Evolutionary conservation across 2,113 vertebrate genomes (phyloP).

Genomic region (Myanophis thanlyinensis): DNA sequence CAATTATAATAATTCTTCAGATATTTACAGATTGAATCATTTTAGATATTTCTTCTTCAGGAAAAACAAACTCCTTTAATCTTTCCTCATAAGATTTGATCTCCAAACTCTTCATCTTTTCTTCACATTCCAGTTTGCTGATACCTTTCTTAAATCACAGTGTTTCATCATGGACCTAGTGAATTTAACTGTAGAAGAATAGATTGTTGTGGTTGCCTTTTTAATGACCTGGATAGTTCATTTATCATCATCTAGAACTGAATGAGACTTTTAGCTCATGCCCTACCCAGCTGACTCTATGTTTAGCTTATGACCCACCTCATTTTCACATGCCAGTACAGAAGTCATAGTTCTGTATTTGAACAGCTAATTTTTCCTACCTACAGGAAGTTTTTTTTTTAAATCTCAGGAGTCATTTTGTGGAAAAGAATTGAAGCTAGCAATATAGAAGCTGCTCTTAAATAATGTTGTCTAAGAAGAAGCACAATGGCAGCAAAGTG

Average conservation of each 20-base stretch:
- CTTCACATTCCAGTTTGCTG: neutral
- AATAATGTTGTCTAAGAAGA: neutral
- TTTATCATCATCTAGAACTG: neutral
- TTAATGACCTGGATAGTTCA: neutral
- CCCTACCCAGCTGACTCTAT: neutral
- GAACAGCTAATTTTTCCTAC: neutral
- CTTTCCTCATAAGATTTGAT: neutral
- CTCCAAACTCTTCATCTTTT: neutral
- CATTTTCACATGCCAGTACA: neutral
- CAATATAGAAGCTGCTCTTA: neutral
- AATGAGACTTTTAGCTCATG: neutral
- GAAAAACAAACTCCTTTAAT: neutral
- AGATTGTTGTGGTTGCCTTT: neutral
- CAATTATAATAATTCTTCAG: neutral
- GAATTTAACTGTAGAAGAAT: neutral
- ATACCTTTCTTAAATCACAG: neutral
- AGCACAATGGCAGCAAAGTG: neutral
- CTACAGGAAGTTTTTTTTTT: neutral
- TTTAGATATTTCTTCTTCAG: neutral
- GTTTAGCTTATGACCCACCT: neutral
- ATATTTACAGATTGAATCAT: neutral
- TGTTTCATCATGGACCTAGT: neutral
- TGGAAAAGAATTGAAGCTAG: neutral
- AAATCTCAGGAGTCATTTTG: neutral
- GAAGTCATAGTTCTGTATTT: neutral